Evolutionary conservation across 2,113 vertebrate species (phyloP).

Genomic region (Vimba vimba): DNA sequence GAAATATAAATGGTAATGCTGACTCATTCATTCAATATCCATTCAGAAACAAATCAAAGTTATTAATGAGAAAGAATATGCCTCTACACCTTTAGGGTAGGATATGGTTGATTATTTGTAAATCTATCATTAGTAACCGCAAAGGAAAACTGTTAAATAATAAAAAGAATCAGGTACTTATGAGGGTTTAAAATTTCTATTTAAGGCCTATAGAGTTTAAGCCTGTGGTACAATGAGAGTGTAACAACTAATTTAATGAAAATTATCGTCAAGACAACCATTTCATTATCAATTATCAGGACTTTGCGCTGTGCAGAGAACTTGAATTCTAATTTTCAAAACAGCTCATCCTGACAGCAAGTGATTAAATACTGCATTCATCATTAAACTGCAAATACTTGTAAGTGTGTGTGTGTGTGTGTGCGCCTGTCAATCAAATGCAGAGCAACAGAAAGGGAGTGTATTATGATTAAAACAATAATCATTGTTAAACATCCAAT

Average conservation of each 20-base stretch:
- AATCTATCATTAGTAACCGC: not conserved
- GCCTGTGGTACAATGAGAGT: not conserved
- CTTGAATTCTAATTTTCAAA: not conserved
- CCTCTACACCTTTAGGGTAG: not conserved
- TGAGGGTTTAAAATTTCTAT: not conserved
- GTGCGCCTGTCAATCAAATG: not conserved
- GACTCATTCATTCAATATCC: constrained; percentile 5
- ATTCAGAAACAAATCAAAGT: constrained; percentile 20
- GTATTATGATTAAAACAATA: not conserved
- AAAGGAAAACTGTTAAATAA: not conserved
- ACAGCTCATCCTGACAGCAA: not conserved
- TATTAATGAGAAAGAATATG: not conserved
- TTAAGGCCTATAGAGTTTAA: not conserved
- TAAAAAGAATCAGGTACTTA: not conserved
- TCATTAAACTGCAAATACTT: not conserved
- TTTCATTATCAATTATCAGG: not conserved
- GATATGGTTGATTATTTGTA: not conserved
- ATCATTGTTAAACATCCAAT: not conserved
- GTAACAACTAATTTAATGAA: not conserved
- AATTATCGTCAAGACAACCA: not conserved
- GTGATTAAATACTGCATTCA: not conserved
- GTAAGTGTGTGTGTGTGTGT: too few species aligned
- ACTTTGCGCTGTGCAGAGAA: not conserved
- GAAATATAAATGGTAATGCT: not conserved
- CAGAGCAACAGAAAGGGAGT: not conserved